phyloP scores from a whole-genome alignment of 2,113 vertebrate species.

The Leptosomus discolor region DNA sequence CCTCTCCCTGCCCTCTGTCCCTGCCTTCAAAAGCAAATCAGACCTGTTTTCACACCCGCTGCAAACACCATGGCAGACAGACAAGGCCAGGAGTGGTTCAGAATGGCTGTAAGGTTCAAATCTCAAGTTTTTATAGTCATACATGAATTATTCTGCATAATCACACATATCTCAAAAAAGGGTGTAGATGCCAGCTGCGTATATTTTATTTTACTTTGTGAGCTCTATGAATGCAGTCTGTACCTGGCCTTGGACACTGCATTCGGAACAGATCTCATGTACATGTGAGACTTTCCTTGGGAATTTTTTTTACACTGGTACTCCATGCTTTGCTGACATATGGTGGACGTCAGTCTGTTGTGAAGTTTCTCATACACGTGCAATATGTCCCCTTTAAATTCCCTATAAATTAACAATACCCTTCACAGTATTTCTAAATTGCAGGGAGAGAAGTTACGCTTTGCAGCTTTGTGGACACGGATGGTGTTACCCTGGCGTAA shows the following conservation, averaged over 20 bases:
- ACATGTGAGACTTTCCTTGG: not conserved
- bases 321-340: not conserved
- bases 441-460: not conserved
- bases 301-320: not conserved
- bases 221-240: not conserved
- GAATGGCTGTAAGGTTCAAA: not conserved
- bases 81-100: not conserved
- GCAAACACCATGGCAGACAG: accelerated
- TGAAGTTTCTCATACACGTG: not conserved
- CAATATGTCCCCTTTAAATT: not conserved
- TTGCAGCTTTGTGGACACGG: not conserved
- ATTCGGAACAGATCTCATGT: not conserved
- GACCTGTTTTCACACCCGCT: not conserved
- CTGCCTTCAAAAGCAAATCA: not conserved
- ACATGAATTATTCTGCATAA: not conserved
- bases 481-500: not conserved
- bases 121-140: not conserved
- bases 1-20: not conserved
- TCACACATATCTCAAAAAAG: not conserved
- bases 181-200: not conserved
- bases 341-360: not conserved
- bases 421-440: not conserved
- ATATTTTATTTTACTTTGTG: not conserved
- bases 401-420: not conserved
- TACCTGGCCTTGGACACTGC: not conserved